phyloP scores from a whole-genome alignment of 2,113 vertebrate species.

The Indicator indicator region DNA sequence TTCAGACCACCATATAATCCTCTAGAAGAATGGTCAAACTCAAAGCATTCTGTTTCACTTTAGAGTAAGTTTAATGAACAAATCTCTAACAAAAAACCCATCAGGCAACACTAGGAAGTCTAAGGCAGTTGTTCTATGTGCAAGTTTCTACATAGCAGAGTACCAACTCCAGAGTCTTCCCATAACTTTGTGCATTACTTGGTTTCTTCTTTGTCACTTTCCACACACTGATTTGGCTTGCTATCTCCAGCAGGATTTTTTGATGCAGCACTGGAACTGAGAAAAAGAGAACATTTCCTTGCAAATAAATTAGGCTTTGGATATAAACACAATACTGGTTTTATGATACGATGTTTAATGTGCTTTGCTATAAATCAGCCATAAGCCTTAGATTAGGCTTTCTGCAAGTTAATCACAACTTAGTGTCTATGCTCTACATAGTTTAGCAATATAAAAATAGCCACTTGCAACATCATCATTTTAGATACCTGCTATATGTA shows the following conservation, averaged over 20 bases:
- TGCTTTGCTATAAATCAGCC: neutral
- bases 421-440: neutral
- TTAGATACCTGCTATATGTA: constrained; percentile 81
- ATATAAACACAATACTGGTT: neutral
- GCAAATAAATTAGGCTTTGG: neutral
- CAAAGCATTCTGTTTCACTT: constrained; percentile 64
- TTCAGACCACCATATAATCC: constrained; percentile 50
- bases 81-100: neutral
- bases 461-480: neutral
- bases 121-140: constrained; percentile 71
- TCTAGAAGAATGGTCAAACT: constrained; percentile 57
- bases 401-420: neutral
- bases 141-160: constrained; percentile 39
- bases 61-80: constrained; percentile 47
- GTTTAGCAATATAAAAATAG: neutral
- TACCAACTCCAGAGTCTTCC: constrained; percentile 40
- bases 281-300: neutral
- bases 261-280: constrained; percentile 21
- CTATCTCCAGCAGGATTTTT: constrained; percentile 47
- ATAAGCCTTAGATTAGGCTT: neutral
- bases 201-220: constrained; percentile 33
- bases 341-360: neutral
- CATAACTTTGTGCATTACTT: constrained; percentile 23
- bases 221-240: constrained; percentile 59
- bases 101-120: constrained; percentile 1